phyloP scores from a whole-genome alignment of 2,113 vertebrate species.

The Tachycineta bicolor region DNA sequence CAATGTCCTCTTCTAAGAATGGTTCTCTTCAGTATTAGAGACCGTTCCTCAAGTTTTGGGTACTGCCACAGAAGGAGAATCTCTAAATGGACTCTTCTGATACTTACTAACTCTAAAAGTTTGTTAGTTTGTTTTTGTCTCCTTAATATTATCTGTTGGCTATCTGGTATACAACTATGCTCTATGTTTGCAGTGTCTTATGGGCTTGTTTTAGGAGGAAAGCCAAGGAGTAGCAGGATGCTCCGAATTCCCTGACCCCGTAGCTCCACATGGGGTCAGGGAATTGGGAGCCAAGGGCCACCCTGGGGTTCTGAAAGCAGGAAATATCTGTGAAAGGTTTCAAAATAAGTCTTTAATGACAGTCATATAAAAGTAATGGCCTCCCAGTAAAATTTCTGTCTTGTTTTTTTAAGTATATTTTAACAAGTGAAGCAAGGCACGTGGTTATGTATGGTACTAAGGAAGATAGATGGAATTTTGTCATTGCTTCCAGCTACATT shows the following conservation, averaged over 20 bases:
- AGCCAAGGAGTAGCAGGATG: not conserved
- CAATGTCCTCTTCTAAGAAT: not conserved
- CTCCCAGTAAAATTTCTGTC: not conserved
- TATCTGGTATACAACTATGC: not conserved
- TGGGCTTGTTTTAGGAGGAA: accelerated
- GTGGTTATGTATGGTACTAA: not conserved
- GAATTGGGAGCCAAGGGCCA: not conserved
- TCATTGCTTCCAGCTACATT: not conserved
- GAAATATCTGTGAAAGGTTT: not conserved
- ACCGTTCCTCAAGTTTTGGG: not conserved
- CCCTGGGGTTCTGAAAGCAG: not conserved
- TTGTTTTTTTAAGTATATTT: not conserved
- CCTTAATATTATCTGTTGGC: not conserved
- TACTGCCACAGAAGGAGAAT: not conserved
- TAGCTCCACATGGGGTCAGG: accelerated
- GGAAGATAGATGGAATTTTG: not conserved
- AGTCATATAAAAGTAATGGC: not conserved
- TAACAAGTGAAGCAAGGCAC: not conserved
- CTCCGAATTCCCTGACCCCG: too few species aligned
- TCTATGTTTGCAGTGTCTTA: not conserved
- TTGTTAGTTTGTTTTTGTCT: not conserved
- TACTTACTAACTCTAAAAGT: not conserved
- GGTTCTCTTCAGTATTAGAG: not conserved
- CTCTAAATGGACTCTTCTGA: not conserved
- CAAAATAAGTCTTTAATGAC: not conserved